Evolutionary conservation across 2,113 vertebrate species (phyloP), one percentile per base, ranked within the genome.

Genomic region (Percina caprodes): DNA sequence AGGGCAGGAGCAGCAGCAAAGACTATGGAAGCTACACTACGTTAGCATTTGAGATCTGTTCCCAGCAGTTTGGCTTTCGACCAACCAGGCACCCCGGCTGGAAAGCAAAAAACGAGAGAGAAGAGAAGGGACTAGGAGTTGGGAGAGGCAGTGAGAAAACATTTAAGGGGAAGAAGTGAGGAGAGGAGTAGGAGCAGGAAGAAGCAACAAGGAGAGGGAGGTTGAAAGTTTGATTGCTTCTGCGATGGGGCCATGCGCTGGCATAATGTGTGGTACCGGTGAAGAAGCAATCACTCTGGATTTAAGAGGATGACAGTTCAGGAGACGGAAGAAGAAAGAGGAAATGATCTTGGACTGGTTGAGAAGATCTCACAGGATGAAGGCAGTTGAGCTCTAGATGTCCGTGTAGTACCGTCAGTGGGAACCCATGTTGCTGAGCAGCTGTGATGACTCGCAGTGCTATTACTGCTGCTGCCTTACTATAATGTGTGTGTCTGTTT

Each of bases 361-460:
- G 83, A 83, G 63, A 62, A 70, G 70, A 82, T 63, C 49, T 65
- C 66, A 21, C 48, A 42, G 76, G 51, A 83, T 65, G 58, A 46
- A 69, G 54, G 54, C 77, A 52, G 75, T 13, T 59, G 83, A 83
- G 80, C 78, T 83, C 69, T 74, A 80, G 83, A 68, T 80, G 66
- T 87, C 75, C 8, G 55, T 84, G 52, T 62, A 46, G 77, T 55
- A 8, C 54, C 35, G 59, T 79, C 75, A 71, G 73, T 87, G 88
- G 84, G 91, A 91, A 86, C 88, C 89, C 89, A 84, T 89, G 92
- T 90, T 89, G 85, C 90, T 86, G 78, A 83, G 75, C 83, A 74
- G 74, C 84, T 71, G 86, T 54, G 85, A 79, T 89, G 85, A 88
- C 48, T 83, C 30, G 68, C 66, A 14, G 55, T 11, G 55, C 51